Evolutionary conservation across 2,113 vertebrate genomes (phyloP), one percentile per base, ranked within the genome.

Genomic region (Laticauda colubrina): DNA sequence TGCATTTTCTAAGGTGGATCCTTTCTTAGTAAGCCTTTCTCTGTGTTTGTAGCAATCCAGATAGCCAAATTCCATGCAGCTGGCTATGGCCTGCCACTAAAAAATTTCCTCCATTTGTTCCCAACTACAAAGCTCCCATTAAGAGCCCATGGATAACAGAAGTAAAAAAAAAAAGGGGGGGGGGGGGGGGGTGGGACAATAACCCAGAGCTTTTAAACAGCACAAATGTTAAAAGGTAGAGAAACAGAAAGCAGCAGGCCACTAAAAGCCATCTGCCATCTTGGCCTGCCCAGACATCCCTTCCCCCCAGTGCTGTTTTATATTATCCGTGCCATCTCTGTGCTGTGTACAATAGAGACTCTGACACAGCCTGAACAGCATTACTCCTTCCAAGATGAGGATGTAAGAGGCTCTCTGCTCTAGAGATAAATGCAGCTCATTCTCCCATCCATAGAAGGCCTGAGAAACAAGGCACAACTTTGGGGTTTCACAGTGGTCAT

Each of bases 221-320:
- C 95, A 96, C 94, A 90, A 48, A 95, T 94, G 87, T 90, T 96
- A 94, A 90, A 97, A 98, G 97, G 97, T 96, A 95, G 96, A 96
- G 95, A 96, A 93, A 92, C 96, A 91, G 96, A 94, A 97, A 96
- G 94, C 96, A 97, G 96, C 96, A 96, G 94, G 97, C 95, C 88
- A 87, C 95, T 93, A 95, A 95, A 93, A 96, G 96, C 97, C 97
- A 97, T 97, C 97, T 97, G 97, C 97, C 97, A 96, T 97, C 96
- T 97, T 97, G 97, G 97, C 97, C 97, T 5, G 1, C 96, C 97
- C 97, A 95, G 91, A 90, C 95, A 94, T 96, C 94, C 96, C 96
- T 92, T 96, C 96, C 96, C 97, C 96, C 96, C 96, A 95, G 55
- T 93, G 96, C 95, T 91, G 56, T 96, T 94, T 96, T 96, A 95